phyloP scores from a whole-genome alignment of 2,113 vertebrate genomes.

The Eubucco bourcierii region DNA sequence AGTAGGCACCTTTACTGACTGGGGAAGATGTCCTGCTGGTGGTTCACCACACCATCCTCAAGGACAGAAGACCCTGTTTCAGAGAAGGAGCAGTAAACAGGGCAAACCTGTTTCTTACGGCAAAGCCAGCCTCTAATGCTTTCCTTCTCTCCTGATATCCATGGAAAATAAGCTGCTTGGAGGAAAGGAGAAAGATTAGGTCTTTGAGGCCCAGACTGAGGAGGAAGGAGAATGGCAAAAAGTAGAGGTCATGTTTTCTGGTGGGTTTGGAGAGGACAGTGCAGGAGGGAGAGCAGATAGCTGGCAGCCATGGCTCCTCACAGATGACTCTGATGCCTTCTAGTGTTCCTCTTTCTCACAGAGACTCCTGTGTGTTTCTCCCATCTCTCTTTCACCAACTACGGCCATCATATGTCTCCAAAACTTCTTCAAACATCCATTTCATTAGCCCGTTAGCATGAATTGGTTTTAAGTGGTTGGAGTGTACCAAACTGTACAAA shows the following conservation, averaged over 20 bases:
- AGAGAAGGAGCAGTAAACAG: rapidly evolving
- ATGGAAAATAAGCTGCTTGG: background rate
- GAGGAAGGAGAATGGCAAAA: background rate
- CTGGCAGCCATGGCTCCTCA: background rate
- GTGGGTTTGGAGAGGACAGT: background rate
- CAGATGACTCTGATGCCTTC: background rate
- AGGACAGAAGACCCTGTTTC: background rate
- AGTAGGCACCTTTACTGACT: background rate
- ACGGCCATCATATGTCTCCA: background rate
- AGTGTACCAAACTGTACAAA: background rate
- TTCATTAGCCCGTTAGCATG: background rate
- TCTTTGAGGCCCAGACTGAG: background rate
- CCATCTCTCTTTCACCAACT: background rate
- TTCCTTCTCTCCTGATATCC: background rate
- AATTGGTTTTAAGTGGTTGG: background rate
- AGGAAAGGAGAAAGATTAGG: background rate
- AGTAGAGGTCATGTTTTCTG: background rate
- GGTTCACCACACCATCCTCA: rapidly evolving
- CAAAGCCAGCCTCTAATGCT: background rate
- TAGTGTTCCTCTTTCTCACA: background rate
- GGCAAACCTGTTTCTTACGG: background rate
- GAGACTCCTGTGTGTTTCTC: background rate
- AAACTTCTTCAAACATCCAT: background rate
- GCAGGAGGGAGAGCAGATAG: background rate
- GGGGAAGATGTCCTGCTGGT: background rate